A percentile compares a stretch with the other conserved stretches of the same genome.
phyloP scores from a whole-genome alignment of 2,888 invertebrate species.

The Geophilus truncorum region DNA sequence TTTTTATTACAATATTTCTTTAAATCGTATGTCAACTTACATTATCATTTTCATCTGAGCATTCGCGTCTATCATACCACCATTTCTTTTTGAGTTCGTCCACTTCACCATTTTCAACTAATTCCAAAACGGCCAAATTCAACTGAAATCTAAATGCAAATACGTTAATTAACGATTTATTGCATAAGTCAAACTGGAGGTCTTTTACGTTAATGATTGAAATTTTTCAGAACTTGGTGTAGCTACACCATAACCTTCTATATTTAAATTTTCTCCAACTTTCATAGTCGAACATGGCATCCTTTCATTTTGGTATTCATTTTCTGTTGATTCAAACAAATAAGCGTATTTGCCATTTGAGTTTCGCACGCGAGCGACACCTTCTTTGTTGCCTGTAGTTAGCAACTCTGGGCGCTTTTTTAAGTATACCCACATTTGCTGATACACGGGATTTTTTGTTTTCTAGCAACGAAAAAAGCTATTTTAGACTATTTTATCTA shows the following conservation, averaged over 20 bases:
- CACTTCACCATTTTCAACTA: slow-evolving; percentile 87
- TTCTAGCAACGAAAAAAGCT: slow-evolving; percentile 55
- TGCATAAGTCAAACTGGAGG: neutral
- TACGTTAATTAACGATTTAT: no score
- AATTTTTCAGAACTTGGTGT: slow-evolving; percentile 60
- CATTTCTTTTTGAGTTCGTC: slow-evolving; percentile 87
- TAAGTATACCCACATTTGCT: slow-evolving; percentile 94
- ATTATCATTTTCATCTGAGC: slow-evolving; percentile 45
- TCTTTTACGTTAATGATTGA: no score
- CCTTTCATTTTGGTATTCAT: slow-evolving; percentile 78
- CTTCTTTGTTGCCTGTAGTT: slow-evolving; percentile 73
- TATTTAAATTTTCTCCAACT: slow-evolving; percentile 77
- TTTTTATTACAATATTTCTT: slow-evolving; percentile 40
- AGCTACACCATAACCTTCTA: slow-evolving; percentile 91
- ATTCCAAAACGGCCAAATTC: slow-evolving; percentile 81
- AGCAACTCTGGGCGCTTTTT: slow-evolving; percentile 76
- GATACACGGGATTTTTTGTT: slow-evolving; percentile 78
- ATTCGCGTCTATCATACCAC: slow-evolving; percentile 75
- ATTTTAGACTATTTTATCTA: neutral
- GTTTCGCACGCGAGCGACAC: slow-evolving; percentile 68
- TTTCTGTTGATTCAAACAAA: slow-evolving; percentile 58
- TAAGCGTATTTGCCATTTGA: slow-evolving; percentile 71
- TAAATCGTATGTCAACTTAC: neutral
- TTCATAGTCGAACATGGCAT: slow-evolving; percentile 94
- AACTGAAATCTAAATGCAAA: slow-evolving; percentile 92